Evolutionary conservation across 2,797 vertebrate genomes (phyloP), one percentile per base, ranked within the genome.

Genomic region (Balearica regulorum): DNA sequence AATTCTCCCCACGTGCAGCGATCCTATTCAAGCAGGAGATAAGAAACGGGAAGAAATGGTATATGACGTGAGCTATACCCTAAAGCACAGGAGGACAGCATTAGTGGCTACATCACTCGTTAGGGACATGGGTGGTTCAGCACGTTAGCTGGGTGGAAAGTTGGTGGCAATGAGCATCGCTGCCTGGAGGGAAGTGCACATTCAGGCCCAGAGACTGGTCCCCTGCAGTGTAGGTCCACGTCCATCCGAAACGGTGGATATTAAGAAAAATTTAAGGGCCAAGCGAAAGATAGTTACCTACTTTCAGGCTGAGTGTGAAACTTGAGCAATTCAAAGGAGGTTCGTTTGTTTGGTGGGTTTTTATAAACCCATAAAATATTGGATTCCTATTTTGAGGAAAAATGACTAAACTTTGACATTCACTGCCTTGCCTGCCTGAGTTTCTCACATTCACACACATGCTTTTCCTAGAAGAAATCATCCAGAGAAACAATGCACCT

Each of bases 381-480:
- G 68, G 60, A 88, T 75, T 95, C 49, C 69, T 70, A 29, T 66
- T 94, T 82, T 76, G 51, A 87, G 79, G 79, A 61, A 82, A 93
- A 87, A 85, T 62, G 49, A 75, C 57, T 92, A 86, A 97, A 94
- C 87, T 91, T 91, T 94, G 96, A 97, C 95, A 94, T 97, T 97
- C 84, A 55, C 39, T 87, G 91, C 65, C 86, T 93, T 90, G 96
- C 85, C 91, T 93, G 82, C 48, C 33, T 1, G 29, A 80, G 82
- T 89, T 90, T 68, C 76, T 66, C 78, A 96, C 83, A 57, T 70
- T 77, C 31, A 57, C 81, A 61, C 54, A 54, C 48, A 55, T 41
- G 57, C 65, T 87, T 90, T 92, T 90, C 46, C 68, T 91, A 92
- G 92, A 89, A 82, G 70, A 94, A 94, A 85, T 43, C 51, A 68